phyloP scores from a whole-genome alignment of 1,140 invertebrate genomes.

The Araneus ventricosus region DNA sequence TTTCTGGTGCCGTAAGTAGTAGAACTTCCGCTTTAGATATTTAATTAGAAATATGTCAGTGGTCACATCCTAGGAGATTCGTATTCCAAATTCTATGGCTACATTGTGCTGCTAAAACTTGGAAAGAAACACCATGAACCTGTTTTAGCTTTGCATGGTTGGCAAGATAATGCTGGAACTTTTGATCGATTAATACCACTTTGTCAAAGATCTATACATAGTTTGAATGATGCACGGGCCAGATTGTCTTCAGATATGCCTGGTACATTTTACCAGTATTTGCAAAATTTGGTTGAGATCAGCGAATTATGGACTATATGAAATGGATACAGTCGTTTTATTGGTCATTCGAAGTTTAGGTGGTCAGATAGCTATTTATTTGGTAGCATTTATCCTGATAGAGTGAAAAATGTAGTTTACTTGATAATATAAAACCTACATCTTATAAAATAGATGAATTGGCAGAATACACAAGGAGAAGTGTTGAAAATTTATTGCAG shows the following conservation, averaged over 20 bases:
- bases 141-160: slow-evolving; percentile 88
- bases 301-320: slow-evolving; percentile 87
- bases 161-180: slow-evolving; percentile 92
- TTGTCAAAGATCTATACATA: slow-evolving; percentile 79
- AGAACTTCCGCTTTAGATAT: background rate
- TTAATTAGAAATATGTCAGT: background rate
- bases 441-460: slow-evolving; percentile 55
- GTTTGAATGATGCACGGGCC: slow-evolving; percentile 81
- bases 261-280: slow-evolving; percentile 89
- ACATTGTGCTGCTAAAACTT: slow-evolving; percentile 87
- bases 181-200: slow-evolving; percentile 90
- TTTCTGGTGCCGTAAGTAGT: background rate
- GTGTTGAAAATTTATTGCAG: slow-evolving; percentile 64
- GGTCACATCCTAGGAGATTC: slow-evolving; percentile 79
- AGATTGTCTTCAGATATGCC: slow-evolving; percentile 89
- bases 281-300: slow-evolving; percentile 85
- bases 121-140: slow-evolving; percentile 84
- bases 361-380: slow-evolving; percentile 78
- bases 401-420: slow-evolving; percentile 82
- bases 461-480: slow-evolving; percentile 5
- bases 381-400: slow-evolving; percentile 79
- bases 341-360: slow-evolving; percentile 81
- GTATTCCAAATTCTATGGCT: slow-evolving; percentile 89
- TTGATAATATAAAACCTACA: slow-evolving; percentile 82
- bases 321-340: slow-evolving; percentile 86